A percentile compares a stretch with the other conserved stretches of the same genome.
phyloP scores from a whole-genome alignment of 2,888 invertebrate genomes.

The Helobdella robusta region DNA sequence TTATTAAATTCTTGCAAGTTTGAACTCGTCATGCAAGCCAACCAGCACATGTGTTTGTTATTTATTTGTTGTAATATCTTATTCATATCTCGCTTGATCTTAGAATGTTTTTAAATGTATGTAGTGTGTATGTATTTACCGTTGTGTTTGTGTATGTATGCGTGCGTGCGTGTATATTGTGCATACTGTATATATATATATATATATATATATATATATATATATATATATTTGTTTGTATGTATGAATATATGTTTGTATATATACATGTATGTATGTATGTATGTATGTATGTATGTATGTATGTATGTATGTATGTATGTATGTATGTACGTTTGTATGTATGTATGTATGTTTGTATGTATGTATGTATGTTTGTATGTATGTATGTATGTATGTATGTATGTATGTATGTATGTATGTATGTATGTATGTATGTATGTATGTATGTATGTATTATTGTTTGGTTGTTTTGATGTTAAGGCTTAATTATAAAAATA shows the following conservation, averaged over 20 bases:
- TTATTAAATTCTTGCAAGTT: too few species aligned
- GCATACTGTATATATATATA: not conserved
- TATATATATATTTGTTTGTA: slow-evolving; percentile 5
- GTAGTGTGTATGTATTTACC: not conserved
- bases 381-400: slow-evolving; percentile 3
- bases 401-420: slow-evolving; percentile 3
- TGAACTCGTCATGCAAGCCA: too few species aligned
- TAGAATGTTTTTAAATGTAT: not conserved
- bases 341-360: slow-evolving; percentile 1
- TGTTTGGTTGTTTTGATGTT: not conserved
- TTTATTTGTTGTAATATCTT: too few species aligned
- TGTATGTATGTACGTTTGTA: too few species aligned
- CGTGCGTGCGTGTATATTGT: not conserved
- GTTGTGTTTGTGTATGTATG: not conserved
- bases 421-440: slow-evolving; percentile 4
- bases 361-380: slow-evolving; percentile 2
- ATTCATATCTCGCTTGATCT: too few species aligned
- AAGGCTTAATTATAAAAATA: not conserved
- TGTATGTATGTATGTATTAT: too few species aligned
- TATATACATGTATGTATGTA: not conserved
- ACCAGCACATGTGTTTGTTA: too few species aligned
- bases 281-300: not conserved
- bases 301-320: not conserved
- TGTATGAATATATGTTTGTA: too few species aligned
- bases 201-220: slow-evolving; percentile 2